Base-by-base conservation (phyloP, 2,888 invertebrate species). In the Hyppa rectilinea region DNA sequence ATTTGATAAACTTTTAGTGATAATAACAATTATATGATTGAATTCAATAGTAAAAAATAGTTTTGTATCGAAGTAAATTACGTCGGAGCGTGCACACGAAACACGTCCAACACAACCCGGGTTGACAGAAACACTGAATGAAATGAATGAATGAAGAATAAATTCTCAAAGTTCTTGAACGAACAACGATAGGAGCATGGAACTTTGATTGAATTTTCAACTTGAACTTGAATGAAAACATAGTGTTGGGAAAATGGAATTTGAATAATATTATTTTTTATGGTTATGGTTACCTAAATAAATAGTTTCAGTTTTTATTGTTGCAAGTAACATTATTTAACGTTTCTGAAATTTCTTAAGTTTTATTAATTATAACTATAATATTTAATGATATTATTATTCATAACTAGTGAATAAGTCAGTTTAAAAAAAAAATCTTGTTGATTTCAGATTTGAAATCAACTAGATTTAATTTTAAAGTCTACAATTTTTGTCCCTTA, bases 71-170 rank as follows among this genome's bases (percentile, higher is more conserved):
- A 81, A 74, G 47, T 81, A 70, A 70, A 50, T 72, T 75, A 83
- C 81, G 77, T 31, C 50, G n/a, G 31, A 36, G 34, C 38, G 43
- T 12, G 60, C 12, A 63, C 64, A 10, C 3, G 0, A 36, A 9
- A 64, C 38, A 74, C 83, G 60, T 55, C 9, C 58, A 20, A 0
- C 17, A 0, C 12, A 0, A 0, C 1, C 4, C 45, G 53, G 68
- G 50, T 66, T 80, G 70, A 83, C 65, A 81, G 56, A 56, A 62
- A 64, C 43, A 85, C 74, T 82, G 77, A 80, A 14, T 71, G 75
- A 65, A 75, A 69, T 75, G 75, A 82, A 64, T 68, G 64, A 80
- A 71, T 31, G 45, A 65, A n/a, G n/a, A 43, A 59, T 5, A 4
- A 60, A 14, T n/a, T 53, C 14, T 17, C 23, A 56, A 4, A 60